Percentiles rank a stretch among this genome's conserved stretches.
phyloP scores from a whole-genome alignment of 2,888 invertebrate genomes.

The Rhodophaea formosa region DNA sequence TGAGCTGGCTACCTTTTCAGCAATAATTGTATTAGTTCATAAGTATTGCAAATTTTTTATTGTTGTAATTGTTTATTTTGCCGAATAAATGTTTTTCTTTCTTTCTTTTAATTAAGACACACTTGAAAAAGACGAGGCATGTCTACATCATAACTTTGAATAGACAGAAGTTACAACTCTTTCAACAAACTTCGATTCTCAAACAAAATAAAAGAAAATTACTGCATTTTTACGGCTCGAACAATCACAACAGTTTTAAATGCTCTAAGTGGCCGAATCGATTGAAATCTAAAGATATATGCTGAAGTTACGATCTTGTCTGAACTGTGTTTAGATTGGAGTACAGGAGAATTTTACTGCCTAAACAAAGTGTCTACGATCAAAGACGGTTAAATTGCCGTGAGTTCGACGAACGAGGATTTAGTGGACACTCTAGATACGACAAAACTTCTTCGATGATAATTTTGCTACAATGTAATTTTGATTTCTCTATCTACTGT shows the following conservation, averaged over 20 bases:
- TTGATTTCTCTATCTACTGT: too few relatives aligned
- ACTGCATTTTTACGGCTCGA: background rate
- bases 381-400: slow-evolving; percentile 22
- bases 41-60: too few relatives aligned
- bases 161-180: too few relatives aligned
- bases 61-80: too few relatives aligned
- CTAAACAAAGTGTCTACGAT: slow-evolving; percentile 22
- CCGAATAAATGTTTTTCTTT: too few relatives aligned
- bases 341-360: slow-evolving; percentile 19
- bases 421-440: background rate
- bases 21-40: too few relatives aligned
- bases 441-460: too few relatives aligned
- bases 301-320: slow-evolving; percentile 8
- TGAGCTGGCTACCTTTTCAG: too few relatives aligned
- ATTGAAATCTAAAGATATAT: background rate
- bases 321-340: slow-evolving; percentile 11
- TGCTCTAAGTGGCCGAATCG: background rate
- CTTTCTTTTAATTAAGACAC: too few relatives aligned
- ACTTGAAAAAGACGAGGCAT: too few relatives aligned
- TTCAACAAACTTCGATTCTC: background rate
- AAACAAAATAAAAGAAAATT: background rate
- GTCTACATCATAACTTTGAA: too few relatives aligned
- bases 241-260: slow-evolving; percentile 5
- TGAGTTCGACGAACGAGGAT: background rate
- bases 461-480: too few relatives aligned